Percentiles rank a stretch among this genome's conserved stretches.
These are phyloP conservation scores for Diadophis punctatus DNA, from an alignment of 2,113 vertebrate genomes.

Conservation along the genomic window DNA sequence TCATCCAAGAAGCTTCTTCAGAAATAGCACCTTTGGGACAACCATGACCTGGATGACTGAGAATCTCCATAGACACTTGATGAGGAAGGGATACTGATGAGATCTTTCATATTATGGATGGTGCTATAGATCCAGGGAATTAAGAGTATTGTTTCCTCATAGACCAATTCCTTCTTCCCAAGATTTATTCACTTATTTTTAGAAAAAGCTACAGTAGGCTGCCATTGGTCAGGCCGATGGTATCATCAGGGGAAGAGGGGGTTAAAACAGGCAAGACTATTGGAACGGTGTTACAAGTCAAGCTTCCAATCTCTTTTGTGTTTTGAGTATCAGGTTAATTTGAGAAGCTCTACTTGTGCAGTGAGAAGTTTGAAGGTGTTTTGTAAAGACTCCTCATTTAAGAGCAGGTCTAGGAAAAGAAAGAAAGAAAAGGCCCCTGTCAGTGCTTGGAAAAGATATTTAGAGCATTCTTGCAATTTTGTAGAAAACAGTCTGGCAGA, in stretches of 20 bases:
- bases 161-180: neutral
- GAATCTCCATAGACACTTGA: neutral
- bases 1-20: too few species aligned
- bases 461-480: neutral
- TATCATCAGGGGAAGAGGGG: neutral
- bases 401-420: neutral
- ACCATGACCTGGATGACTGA: too few species aligned
- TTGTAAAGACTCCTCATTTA: neutral
- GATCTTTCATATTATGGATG: neutral
- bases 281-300: neutral
- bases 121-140: neutral
- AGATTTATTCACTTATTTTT: neutral
- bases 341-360: neutral
- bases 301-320: neutral
- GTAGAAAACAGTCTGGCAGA: neutral
- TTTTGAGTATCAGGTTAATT: neutral
- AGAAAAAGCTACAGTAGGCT: neutral
- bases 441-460: neutral
- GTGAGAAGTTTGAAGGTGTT: neutral
- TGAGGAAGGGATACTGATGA: neutral
- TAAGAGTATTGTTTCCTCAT: neutral
- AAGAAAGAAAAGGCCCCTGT: neutral
- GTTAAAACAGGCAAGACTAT: neutral
- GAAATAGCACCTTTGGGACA: too few species aligned
- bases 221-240: neutral